A percentile compares a stretch with the other conserved stretches of the same genome.
These are phyloP conservation scores for Tragopan temminckii DNA, from an alignment of 2,797 vertebrate species.

Conservation along the genomic window DNA sequence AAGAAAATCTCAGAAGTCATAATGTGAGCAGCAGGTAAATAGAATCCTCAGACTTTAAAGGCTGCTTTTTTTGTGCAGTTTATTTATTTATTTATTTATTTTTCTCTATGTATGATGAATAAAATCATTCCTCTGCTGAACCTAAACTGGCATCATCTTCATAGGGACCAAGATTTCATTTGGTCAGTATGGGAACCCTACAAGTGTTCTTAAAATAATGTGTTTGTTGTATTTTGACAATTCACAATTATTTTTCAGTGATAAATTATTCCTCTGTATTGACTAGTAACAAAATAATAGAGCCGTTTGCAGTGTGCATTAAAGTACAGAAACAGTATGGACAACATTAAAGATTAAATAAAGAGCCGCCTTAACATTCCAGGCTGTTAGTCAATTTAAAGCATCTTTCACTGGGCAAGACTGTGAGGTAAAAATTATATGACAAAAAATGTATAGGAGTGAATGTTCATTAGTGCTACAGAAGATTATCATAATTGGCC, in stretches of 20 bases:
- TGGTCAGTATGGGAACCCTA: background rate
- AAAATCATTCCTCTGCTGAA: background rate
- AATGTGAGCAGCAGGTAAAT: background rate
- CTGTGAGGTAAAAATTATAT: slow-evolving; percentile 29
- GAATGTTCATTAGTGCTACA: background rate
- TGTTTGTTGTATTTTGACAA: slow-evolving; percentile 40
- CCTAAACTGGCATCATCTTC: background rate
- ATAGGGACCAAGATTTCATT: background rate
- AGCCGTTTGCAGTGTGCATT: background rate
- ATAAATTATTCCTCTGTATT: slow-evolving; percentile 51
- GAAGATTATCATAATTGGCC: slow-evolving; percentile 24
- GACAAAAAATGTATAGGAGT: slow-evolving; percentile 29
- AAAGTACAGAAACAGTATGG: background rate
- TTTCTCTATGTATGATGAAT: background rate
- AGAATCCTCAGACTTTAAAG: background rate
- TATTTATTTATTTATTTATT: background rate
- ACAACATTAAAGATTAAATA: background rate
- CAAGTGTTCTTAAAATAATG: slow-evolving; percentile 33
- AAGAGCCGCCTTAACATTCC: slow-evolving; percentile 13
- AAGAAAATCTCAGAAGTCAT: background rate
- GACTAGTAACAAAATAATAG: slow-evolving; percentile 49
- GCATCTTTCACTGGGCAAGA: slow-evolving; percentile 7
- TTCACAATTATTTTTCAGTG: slow-evolving; percentile 46
- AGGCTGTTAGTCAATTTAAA: slow-evolving; percentile 31
- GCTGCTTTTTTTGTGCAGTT: background rate